Evolutionary conservation across 2,113 vertebrate genomes (phyloP).

Genomic region (Lathamus discolor): DNA sequence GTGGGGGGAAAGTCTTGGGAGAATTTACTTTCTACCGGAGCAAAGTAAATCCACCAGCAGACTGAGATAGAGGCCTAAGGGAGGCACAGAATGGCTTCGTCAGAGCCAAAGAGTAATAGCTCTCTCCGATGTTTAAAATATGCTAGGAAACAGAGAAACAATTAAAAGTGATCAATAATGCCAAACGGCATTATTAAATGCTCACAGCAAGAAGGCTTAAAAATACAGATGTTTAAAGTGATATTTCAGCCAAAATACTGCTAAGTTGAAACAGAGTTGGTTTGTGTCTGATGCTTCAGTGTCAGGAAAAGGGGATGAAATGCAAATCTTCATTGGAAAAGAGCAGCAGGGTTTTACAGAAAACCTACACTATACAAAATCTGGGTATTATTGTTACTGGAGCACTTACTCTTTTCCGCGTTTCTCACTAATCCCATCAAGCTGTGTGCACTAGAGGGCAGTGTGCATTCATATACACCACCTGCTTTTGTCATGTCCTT

Average conservation of each 20-base stretch:
- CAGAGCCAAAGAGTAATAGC: slow-evolving; percentile 47
- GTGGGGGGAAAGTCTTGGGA: slow-evolving; percentile 66
- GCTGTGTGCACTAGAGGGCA: slow-evolving; percentile 81
- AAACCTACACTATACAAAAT: neutral
- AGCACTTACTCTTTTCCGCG: neutral
- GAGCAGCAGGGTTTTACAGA: slow-evolving; percentile 23
- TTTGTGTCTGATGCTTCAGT: slow-evolving; percentile 43
- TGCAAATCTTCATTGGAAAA: slow-evolving; percentile 44
- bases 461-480: slow-evolving; percentile 78
- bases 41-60: slow-evolving; percentile 66
- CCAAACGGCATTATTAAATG: slow-evolving; percentile 55
- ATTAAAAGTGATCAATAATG: slow-evolving; percentile 67
- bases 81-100: slow-evolving; percentile 57
- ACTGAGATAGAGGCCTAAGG: slow-evolving; percentile 65
- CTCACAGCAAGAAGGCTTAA: slow-evolving; percentile 49
- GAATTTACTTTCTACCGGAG: slow-evolving; percentile 65
- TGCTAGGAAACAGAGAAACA: slow-evolving; percentile 38
- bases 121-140: slow-evolving; percentile 46
- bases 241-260: slow-evolving; percentile 60
- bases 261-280: slow-evolving; percentile 57
- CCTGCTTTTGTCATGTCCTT: slow-evolving; percentile 82
- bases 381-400: neutral
- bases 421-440: neutral
- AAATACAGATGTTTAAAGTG: slow-evolving; percentile 69
- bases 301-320: slow-evolving; percentile 42